These are phyloP conservation scores for Prionailurus viverrinus DNA, from an alignment of 2,113 vertebrate species.

Conservation along the genomic window DNA sequence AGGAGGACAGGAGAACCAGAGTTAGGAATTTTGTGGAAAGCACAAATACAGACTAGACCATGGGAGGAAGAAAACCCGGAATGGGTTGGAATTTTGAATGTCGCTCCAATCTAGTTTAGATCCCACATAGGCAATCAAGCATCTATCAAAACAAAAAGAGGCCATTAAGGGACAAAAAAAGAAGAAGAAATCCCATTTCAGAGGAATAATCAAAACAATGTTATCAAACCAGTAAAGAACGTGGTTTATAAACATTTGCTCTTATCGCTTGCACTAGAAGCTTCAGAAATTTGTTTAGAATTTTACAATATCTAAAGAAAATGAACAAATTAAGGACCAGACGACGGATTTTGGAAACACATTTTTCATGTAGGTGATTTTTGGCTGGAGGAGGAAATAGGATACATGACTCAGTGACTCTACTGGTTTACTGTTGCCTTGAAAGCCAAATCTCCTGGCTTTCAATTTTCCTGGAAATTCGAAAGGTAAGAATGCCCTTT, in stretches of 20 bases:
- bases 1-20: background rate
- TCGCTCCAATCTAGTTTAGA: background rate
- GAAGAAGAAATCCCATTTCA: background rate
- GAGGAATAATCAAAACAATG: background rate
- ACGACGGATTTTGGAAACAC: background rate
- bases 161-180: background rate
- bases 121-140: background rate
- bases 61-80: background rate
- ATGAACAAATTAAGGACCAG: background rate
- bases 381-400: background rate
- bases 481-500: background rate
- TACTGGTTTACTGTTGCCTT: background rate
- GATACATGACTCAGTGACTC: background rate
- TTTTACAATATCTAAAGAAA: background rate
- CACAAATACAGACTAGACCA: background rate
- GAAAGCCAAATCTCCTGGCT: background rate
- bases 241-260: background rate
- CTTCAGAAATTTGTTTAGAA: background rate
- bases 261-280: background rate
- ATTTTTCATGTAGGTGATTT: background rate
- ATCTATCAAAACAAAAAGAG: background rate
- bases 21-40: background rate
- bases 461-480: no score
- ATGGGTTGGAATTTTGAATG: background rate
- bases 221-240: background rate